A percentile compares a stretch with the other conserved stretches of the same genome.
Conservation (phyloP, 2,797 vertebrate genomes). For the Anguilla megastoma region DNA sequence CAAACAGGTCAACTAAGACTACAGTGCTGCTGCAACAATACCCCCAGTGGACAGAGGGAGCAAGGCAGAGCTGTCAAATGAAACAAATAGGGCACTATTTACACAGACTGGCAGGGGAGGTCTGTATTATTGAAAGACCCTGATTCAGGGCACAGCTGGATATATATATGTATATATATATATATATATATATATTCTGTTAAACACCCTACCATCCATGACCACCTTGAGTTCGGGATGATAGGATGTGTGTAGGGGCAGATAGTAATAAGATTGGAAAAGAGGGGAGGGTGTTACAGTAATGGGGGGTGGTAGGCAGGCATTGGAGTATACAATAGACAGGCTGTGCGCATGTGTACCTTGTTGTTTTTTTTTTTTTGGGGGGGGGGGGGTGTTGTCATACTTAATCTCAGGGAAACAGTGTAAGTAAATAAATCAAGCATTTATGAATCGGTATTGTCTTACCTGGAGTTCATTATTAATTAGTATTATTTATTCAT, state of each 20-base stretch:
- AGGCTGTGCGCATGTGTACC: conserved; percentile 4
- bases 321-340: not conserved
- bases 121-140: too few species aligned
- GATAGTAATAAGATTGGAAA: not conserved
- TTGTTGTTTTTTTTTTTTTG: not conserved
- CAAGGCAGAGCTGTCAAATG: not conserved
- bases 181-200: too few species aligned
- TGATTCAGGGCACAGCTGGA: not conserved
- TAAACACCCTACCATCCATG: not conserved
- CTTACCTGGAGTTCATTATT: not conserved
- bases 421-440: too few species aligned
- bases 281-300: not conserved
- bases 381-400: too few species aligned
- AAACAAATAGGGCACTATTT: not conserved
- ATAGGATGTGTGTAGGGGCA: not conserved
- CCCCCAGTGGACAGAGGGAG: conserved; percentile 26
- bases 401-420: too few species aligned
- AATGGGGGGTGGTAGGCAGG: not conserved
- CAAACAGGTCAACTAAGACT: not conserved
- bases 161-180: not conserved
- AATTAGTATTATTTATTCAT: not conserved
- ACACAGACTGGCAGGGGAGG: not conserved
- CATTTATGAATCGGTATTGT: not conserved
- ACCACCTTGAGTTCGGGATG: not conserved
- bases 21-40: not conserved